Conservation (phyloP, 2,888 invertebrate species). For the Acanthococcus lagerstroemiae region DNA sequence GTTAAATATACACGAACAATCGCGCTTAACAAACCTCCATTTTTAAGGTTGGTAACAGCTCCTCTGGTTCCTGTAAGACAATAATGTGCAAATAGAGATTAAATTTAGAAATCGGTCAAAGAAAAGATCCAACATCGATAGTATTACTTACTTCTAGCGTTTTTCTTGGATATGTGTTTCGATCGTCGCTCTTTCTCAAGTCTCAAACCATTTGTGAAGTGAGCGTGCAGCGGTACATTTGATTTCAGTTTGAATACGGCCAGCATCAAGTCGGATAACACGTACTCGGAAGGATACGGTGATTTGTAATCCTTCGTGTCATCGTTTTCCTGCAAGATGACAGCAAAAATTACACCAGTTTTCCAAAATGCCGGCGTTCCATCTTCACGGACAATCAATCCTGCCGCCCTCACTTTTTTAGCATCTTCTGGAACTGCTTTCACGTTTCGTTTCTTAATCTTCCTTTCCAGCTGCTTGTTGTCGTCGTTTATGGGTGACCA, state of each 20-base stretch:
- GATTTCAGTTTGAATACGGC: conserved; percentile 16
- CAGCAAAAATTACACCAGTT: no score
- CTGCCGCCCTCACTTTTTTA: not conserved
- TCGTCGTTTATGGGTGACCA: conserved; percentile 11
- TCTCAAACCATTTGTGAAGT: not conserved
- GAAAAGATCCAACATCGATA: not conserved
- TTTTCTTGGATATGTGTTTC: not conserved
- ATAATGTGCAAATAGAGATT: no score
- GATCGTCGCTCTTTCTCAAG: conserved; percentile 6
- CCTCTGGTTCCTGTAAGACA: not conserved
- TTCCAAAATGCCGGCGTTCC: no score
- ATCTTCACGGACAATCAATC: not conserved
- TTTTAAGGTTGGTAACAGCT: conserved; percentile 3
- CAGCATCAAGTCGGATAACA: conserved; percentile 8
- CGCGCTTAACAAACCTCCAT: no score
- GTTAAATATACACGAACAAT: no score
- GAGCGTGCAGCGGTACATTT: conserved; percentile 3
- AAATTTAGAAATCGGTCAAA: not conserved
- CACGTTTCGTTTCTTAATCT: conserved; percentile 1
- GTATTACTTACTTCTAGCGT: conserved; percentile 3
- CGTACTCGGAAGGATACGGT: conserved; percentile 14
- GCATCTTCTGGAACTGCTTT: not conserved
- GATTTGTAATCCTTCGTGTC: not conserved
- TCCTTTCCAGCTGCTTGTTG: conserved; percentile 11
- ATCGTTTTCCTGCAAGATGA: not conserved